Percentiles rank a stretch among this genome's conserved stretches.
Conservation (phyloP, 1,140 invertebrate genomes). For the Nebria ingens region DNA sequence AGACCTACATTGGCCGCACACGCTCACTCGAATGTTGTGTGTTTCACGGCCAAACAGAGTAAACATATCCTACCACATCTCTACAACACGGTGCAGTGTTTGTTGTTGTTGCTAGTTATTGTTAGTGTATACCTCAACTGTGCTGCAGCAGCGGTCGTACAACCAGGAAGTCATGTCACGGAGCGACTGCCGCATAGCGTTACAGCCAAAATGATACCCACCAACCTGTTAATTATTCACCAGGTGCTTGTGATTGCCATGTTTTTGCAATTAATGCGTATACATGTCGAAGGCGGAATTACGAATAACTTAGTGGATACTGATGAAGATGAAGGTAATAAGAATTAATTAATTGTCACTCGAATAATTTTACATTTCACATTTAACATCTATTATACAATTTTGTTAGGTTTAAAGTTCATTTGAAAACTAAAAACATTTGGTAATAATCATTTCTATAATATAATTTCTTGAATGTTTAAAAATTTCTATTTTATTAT, state of each 20-base stretch:
- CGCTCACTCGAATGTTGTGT: background rate
- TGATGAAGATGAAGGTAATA: background rate
- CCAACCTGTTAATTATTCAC: no score
- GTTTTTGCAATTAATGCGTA: background rate
- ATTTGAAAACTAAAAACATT: no score
- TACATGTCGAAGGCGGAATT: background rate
- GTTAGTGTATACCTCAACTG: background rate
- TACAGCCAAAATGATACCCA: background rate
- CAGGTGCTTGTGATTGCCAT: background rate
- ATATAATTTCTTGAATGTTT: background rate
- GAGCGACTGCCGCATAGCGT: background rate
- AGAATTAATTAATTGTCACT: no score
- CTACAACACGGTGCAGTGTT: background rate
- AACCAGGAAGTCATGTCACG: background rate
- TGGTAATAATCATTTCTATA: background rate
- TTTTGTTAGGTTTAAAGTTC: background rate
- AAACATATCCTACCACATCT: background rate
- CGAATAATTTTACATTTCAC: background rate
- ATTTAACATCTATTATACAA: background rate
- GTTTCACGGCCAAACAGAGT: background rate
- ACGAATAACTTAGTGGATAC: background rate
- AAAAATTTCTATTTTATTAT: no score
- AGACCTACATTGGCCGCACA: background rate
- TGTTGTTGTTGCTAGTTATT: background rate
- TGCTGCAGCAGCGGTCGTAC: background rate